These are phyloP conservation scores for Mormyrops boulengeri DNA, from an alignment of 2,797 vertebrate species.

Conservation along the genomic window DNA sequence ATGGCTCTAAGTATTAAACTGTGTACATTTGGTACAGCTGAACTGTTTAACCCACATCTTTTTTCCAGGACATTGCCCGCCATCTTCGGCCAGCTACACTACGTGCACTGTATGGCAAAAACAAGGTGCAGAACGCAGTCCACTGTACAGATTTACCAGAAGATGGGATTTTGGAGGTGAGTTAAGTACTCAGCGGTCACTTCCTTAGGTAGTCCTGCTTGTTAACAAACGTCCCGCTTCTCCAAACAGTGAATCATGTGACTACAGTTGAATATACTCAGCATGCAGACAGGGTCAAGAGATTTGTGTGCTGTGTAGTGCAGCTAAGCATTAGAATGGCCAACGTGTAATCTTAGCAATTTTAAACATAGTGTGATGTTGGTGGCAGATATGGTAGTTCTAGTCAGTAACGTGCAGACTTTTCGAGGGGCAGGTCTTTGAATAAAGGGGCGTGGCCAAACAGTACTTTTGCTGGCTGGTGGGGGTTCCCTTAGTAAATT, in stretches of 20 bases:
- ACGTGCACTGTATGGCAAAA: constrained; percentile 65
- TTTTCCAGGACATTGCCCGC: constrained; percentile 65
- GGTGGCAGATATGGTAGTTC: background rate
- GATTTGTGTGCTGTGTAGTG: background rate
- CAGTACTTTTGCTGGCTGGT: background rate
- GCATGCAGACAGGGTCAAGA: background rate
- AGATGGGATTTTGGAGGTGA: constrained; percentile 75
- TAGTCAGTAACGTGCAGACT: background rate
- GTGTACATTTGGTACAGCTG: background rate
- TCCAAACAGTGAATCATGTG: background rate
- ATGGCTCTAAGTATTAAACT: background rate
- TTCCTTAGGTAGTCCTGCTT: background rate
- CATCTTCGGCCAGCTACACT: constrained; percentile 66
- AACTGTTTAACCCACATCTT: constrained; percentile 25
- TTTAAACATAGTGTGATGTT: background rate
- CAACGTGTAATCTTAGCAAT: background rate
- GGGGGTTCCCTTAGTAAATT: background rate
- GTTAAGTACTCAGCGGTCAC: constrained; percentile 42
- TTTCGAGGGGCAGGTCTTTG: background rate
- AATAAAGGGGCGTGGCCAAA: background rate
- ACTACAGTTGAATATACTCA: background rate
- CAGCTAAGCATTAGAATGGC: background rate
- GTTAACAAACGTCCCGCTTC: background rate
- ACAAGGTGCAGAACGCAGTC: constrained; percentile 69
- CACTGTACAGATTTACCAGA: constrained; percentile 76